Evolutionary conservation across 2,113 vertebrate genomes (phyloP), one percentile per base, ranked within the genome.

Genomic region (Chlorodrepanis virens): DNA sequence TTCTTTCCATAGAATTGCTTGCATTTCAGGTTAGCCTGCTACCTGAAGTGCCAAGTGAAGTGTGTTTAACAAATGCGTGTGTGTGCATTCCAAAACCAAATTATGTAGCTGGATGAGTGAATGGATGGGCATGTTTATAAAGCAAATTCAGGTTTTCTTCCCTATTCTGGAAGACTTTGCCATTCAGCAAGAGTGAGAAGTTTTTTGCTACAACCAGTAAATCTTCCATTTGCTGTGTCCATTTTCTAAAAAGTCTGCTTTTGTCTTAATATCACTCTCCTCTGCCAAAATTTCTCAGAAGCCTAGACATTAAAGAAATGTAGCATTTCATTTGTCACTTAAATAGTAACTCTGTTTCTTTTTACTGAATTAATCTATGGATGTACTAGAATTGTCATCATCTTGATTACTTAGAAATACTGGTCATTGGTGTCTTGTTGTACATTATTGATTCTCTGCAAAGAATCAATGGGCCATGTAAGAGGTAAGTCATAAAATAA

Each of bases 31-130:
- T 85, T 87, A 74, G 86, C 60, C 25, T 88, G 75, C 54, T 83
- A 71, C 74, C 78, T 79, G 84, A 96, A 94, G 92, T 85, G 78
- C 52, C 83, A 90, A 91, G 67, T 92, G 74, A 97, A 96, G 31
- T 90, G 72, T 97, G 82, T 91, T 72, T 96, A 67, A 89, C 5
- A 1, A 91, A 59, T 81, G 45, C 77, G 87, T 11, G 6, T 28
- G 6, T 28, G 52, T 87, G 54, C 45, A 33, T 90, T 95, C 31
- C 16, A 81, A 81, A 94, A 87, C 12, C 25, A 92, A 91, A 56
- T 93, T 68, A 64, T 18, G 1, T 61, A 59, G 82, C 37, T 93
- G 61, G 35, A 91, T 77, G 76, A 89, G 71, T 69, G 47, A 90
- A 52, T 1, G 3, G 22, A 42, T 5, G 45, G 37, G 7, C 6